Base-by-base conservation (phyloP, 1,140 invertebrate genomes). In the Lordiphosa clarofinis region DNA sequence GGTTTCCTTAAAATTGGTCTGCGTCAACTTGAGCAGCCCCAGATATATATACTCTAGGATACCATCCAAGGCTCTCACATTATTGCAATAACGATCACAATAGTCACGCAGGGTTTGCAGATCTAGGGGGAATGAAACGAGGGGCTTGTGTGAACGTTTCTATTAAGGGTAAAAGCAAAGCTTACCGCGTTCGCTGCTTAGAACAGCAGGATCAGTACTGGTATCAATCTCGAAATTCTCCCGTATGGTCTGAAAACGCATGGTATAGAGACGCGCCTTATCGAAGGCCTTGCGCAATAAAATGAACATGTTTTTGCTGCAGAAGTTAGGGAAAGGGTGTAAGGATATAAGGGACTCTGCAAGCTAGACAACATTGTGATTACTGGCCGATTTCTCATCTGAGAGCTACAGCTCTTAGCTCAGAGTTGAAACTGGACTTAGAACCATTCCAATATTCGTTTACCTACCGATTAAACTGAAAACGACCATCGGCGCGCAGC, bases 201-300 rank as follows among this genome's bases (percentile, higher is more conserved):
- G 90, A 71, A 87, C 90, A 76, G 89, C 86, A 3, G 92, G 87
- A 73, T 94, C 92, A 37, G 91, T 92, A 13, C 90, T 90, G 46
- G 92, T 89, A 86, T 96, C 95, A 56, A 95, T 93, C 39, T 90
- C 90, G 75, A 93, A 96, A 87, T 94, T 95, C 15, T 91, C 67
- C 43, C 92, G 89, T 59, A 96, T 93, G 0, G 75, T 54, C 15
- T 93, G 88, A 88, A 95, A 95, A n/a, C 92, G 91, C 59, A 92
- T 67, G 0, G 93, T 90, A 75, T 95, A 96, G 11, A 89, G 76
- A 78, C 90, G 89, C 1, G 93, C 91, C 4, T 90, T 90, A 3
- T 92, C 89, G 62, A 94, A 95, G 47, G 92, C 74, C 8, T 36
- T 46, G 0, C 37, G 52, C 7, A 88, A 65, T 9, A 73, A 24